phyloP scores from a whole-genome alignment of 2,888 invertebrate genomes.

The Hoplodrina ambigua region DNA sequence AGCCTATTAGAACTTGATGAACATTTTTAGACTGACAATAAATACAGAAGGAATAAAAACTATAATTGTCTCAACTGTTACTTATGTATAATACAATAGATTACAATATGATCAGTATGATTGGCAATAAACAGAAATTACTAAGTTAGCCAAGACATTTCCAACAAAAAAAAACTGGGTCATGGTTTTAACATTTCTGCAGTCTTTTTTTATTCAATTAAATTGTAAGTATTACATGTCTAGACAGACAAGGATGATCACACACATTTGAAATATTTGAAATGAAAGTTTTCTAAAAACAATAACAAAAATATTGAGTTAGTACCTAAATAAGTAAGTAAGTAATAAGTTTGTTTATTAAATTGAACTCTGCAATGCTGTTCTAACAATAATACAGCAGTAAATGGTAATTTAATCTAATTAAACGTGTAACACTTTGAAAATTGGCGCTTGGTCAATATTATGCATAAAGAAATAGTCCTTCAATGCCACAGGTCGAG shows the following conservation, averaged over 20 bases:
- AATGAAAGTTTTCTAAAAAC: constrained; percentile 12
- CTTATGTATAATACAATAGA: neutral
- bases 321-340: neutral
- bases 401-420: constrained; percentile 16
- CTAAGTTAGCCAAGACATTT: constrained; percentile 27
- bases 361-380: constrained; percentile 20
- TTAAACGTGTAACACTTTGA: constrained; percentile 52
- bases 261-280: neutral
- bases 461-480: constrained; percentile 73
- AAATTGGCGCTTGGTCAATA: constrained; percentile 80
- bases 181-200: constrained; percentile 47
- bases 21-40: neutral
- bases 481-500: constrained; percentile 81
- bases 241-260: neutral
- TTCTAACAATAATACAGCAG: neutral
- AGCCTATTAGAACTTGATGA: neutral
- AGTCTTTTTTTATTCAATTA: constrained; percentile 1
- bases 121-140: constrained; percentile 34
- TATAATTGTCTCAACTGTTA: neutral
- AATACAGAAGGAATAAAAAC: neutral
- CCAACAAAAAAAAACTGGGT: constrained; percentile 47
- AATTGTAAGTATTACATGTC: neutral
- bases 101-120: neutral
- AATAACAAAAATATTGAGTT: constrained; percentile 10
- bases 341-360: constrained; percentile 1